Conservation (phyloP, 2,888 invertebrate species). For the Orthosia cruda region DNA sequence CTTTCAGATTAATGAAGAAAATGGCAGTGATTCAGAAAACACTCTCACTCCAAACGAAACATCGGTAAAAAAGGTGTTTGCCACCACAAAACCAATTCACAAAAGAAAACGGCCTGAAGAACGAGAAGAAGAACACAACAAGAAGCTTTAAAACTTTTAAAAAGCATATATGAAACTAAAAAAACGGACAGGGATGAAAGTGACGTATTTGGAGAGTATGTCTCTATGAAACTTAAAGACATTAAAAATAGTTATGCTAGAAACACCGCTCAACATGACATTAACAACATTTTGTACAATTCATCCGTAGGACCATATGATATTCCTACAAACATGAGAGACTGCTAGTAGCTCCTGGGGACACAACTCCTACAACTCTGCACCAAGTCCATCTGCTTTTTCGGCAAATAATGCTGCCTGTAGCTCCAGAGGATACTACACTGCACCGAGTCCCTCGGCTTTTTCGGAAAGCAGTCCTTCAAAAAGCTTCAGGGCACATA, state of each 20-base stretch:
- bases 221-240: conserved; percentile 58
- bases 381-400: conserved; percentile 43
- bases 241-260: conserved; percentile 47
- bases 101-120: conserved; percentile 36
- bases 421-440: conserved; percentile 66
- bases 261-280: not conserved
- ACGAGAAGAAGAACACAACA: conserved; percentile 63
- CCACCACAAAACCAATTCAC: conserved; percentile 37
- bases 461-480: conserved; percentile 31
- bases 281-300: conserved; percentile 1
- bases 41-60: conserved; percentile 33
- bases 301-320: conserved; percentile 34
- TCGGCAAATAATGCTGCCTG: conserved; percentile 57
- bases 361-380: conserved; percentile 46
- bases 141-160: conserved; percentile 64
- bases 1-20: conserved; percentile 43
- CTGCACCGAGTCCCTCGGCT: conserved; percentile 48
- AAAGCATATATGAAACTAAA: conserved; percentile 60
- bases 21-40: conserved; percentile 38
- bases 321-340: conserved; percentile 35
- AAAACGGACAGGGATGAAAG: conserved; percentile 47
- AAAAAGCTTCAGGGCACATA: conserved; percentile 32
- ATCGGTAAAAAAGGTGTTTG: conserved; percentile 7
- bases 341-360: conserved; percentile 59
- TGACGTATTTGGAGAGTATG: conserved; percentile 57